Evolutionary conservation across 2,797 vertebrate genomes (phyloP).

Genomic region (Gobionotothen gibberifrons): DNA sequence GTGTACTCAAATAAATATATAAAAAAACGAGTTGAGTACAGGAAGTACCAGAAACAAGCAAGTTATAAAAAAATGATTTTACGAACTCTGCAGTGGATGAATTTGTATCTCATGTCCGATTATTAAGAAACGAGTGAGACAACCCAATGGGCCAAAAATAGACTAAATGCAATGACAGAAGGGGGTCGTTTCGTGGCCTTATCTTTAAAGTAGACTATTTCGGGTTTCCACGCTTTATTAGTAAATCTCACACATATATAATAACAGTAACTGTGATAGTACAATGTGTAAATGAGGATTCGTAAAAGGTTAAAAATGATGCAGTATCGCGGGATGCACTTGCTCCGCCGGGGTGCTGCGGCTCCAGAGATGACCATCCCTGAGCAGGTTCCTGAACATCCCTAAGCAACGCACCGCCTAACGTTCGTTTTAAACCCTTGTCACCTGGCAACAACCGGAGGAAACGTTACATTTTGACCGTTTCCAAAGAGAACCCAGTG

Average conservation of each 20-base stretch:
- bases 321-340: slow-evolving; percentile 58
- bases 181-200: slow-evolving; percentile 54
- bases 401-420: slow-evolving; percentile 30
- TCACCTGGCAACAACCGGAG: neutral
- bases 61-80: neutral
- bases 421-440: slow-evolving; percentile 16
- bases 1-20: neutral
- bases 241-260: rapidly evolving
- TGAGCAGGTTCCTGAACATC: slow-evolving; percentile 70
- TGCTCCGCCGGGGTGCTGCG: slow-evolving; percentile 62
- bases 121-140: slow-evolving; percentile 3
- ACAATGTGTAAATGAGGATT: neutral
- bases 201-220: slow-evolving; percentile 27
- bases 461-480: too few relatives aligned
- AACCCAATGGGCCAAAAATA: slow-evolving; percentile 55
- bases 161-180: slow-evolving; percentile 53
- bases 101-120: neutral
- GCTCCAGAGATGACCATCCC: slow-evolving; percentile 65
- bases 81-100: slow-evolving; percentile 16
- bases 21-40: slow-evolving; percentile 1
- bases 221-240: neutral
- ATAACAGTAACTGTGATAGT: neutral
- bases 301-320: neutral
- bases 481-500: slow-evolving; percentile 14
- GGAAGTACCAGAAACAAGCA: slow-evolving; percentile 1